These are phyloP conservation scores for Agrypnia vestita DNA, from an alignment of 1,140 invertebrate species.

Conservation along the genomic window DNA sequence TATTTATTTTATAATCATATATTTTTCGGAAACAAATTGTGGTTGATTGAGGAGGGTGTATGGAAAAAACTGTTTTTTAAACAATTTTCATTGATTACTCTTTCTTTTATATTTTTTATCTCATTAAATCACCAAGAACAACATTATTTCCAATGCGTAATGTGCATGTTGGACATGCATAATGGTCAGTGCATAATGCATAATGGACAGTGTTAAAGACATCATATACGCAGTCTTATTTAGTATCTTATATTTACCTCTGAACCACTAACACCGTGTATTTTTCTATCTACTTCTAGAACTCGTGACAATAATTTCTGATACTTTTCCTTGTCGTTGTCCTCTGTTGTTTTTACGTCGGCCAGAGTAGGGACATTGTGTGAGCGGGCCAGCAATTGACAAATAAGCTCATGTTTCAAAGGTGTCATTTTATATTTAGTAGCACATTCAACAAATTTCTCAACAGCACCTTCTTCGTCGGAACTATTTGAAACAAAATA, in stretches of 20 bases:
- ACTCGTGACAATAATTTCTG: constrained; percentile 31
- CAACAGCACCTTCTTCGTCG: constrained; percentile 69
- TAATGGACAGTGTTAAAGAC: neutral
- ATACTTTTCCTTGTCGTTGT: constrained; percentile 10
- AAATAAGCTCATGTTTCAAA: constrained; percentile 73
- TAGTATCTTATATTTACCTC: constrained; percentile 63
- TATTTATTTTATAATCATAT: too few species aligned
- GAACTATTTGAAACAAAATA: constrained; percentile 63
- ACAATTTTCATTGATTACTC: too few species aligned
- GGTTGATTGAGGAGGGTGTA: too few species aligned
- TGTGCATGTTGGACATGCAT: too few species aligned
- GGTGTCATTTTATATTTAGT: constrained; percentile 72
- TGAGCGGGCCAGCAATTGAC: constrained; percentile 49
- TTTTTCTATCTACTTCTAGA: constrained; percentile 44
- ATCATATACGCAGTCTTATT: neutral
- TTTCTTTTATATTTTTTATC: too few species aligned
- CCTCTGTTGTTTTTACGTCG: neutral
- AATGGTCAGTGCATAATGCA: neutral
- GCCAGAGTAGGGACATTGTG: constrained; percentile 5
- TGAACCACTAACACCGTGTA: constrained; percentile 68
- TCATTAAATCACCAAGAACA: too few species aligned
- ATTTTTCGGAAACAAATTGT: too few species aligned
- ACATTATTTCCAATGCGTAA: too few species aligned
- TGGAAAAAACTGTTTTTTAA: too few species aligned
- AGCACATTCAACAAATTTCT: constrained; percentile 66